A percentile compares a stretch with the other conserved stretches of the same genome.
Evolutionary conservation across 2,113 vertebrate species (phyloP).

Genomic region (Ranitomeya imitator): DNA sequence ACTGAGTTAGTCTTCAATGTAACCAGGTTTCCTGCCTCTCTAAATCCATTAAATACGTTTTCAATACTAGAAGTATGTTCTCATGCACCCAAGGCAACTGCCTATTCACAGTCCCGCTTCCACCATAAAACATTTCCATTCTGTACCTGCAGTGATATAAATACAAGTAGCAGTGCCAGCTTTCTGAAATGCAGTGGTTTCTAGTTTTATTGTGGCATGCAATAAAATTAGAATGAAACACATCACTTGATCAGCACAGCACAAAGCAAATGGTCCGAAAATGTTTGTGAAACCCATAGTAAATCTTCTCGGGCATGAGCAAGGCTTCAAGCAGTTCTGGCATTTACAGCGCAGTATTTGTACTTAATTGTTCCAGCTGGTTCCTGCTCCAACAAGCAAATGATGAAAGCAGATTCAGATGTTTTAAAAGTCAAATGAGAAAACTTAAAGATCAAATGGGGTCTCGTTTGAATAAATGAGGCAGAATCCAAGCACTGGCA

Average conservation of each 20-base stretch:
- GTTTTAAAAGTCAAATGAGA: slow-evolving; percentile 58
- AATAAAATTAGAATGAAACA: slow-evolving; percentile 40
- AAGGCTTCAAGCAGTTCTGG: slow-evolving; percentile 19
- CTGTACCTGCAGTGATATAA: neutral
- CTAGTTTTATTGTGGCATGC: slow-evolving; percentile 33
- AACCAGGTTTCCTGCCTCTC: neutral
- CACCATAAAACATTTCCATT: slow-evolving; percentile 30
- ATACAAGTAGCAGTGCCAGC: neutral
- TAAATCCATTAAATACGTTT: slow-evolving; percentile 1
- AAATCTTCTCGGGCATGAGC: neutral
- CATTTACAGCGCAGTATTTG: slow-evolving; percentile 18
- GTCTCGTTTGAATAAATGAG: slow-evolving; percentile 53
- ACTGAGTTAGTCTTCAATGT: neutral
- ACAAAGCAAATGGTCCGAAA: slow-evolving; percentile 31
- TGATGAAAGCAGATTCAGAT: slow-evolving; percentile 46
- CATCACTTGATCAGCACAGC: slow-evolving; percentile 19
- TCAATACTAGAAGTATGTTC: slow-evolving; percentile 9
- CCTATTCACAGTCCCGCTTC: neutral
- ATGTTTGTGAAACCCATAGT: slow-evolving; percentile 35
- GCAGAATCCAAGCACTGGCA: slow-evolving; percentile 32
- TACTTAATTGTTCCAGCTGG: slow-evolving; percentile 47
- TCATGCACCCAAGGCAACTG: slow-evolving; percentile 8
- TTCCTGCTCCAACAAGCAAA: slow-evolving; percentile 37
- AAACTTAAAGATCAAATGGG: slow-evolving; percentile 50
- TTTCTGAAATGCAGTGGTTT: slow-evolving; percentile 17